Base-by-base conservation (phyloP, 2,888 invertebrate species). In the Parelbella ahira region DNA sequence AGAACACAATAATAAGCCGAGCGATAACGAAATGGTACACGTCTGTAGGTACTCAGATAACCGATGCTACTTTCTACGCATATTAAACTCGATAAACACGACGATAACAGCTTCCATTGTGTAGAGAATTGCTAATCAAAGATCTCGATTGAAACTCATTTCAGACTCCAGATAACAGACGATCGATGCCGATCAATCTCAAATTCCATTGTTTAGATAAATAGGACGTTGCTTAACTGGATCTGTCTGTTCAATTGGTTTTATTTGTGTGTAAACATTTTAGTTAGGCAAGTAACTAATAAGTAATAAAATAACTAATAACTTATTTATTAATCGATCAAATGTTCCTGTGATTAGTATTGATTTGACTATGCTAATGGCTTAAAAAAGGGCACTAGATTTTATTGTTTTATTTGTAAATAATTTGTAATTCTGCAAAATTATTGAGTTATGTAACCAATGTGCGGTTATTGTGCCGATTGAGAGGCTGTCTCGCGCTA, bases 21-120 rank as follows among this genome's bases (percentile, higher is more conserved):
- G 50, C 72, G 86, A 84, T 87, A 87, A 77, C 69, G 56, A 84
- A 84, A 64, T 82, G 70, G 84, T 74, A 71, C 84, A 81, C 57
- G 56, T 60, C 62, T 54, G 50, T 49, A 36, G 45, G 41, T 44
- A 54, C 46, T 19, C 61, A 65, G 81, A 81, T 81, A 84, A 83
- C 63, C 55, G 56, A 58, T 56, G 64, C 67, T 68, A 75, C 76
- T 86, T 81, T 82, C 74, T 73, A 86, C 82, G 86, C 81, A 73
- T 74, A 86, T 87, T 87, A 86, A 80, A 74, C 64, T 51, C 72
- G 86, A 86, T 86, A 86, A 83, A 69, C 64, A 56, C 50, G 34
- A 42, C 63, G 81, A 84, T 86, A 84, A 80, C 55, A 44, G 37
- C 37, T 47, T 51, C 76, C 60, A 83, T 84, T 86, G 84, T 84